Percentiles rank a stretch among this genome's conserved stretches.
These are phyloP conservation scores for Pheosia tremula DNA, from an alignment of 2,888 invertebrate genomes.

Conservation along the genomic window DNA sequence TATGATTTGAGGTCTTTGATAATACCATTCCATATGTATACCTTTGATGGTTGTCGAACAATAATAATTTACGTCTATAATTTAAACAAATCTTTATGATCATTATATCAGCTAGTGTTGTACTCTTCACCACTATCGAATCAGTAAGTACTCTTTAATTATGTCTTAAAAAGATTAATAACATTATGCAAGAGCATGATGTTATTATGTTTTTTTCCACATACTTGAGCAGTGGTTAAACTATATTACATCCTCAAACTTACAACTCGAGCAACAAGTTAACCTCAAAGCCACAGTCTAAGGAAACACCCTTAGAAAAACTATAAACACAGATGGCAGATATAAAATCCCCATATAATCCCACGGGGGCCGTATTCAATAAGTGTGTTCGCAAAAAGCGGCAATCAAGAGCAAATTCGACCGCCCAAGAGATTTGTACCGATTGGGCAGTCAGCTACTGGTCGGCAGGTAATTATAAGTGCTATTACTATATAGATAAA, in stretches of 20 bases:
- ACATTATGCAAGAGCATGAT: no score
- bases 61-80: no score
- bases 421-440: slow-evolving; percentile 50
- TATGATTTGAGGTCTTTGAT: no score
- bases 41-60: no score
- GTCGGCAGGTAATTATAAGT: slow-evolving; percentile 12
- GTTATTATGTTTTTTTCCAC: no score
- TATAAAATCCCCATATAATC: slow-evolving; percentile 35
- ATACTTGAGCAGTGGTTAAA: no score
- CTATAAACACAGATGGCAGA: slow-evolving; percentile 19
- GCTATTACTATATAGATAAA: slow-evolving; percentile 10
- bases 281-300: slow-evolving; percentile 6
- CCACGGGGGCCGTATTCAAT: slow-evolving; percentile 47
- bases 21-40: no score
- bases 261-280: slow-evolving; percentile 17
- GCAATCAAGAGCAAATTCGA: slow-evolving; percentile 44
- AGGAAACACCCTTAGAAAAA: slow-evolving; percentile 14
- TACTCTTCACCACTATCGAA: no score
- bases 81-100: no score
- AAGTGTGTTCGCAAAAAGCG: slow-evolving; percentile 49
- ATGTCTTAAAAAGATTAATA: no score
- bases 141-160: no score
- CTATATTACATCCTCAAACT: background rate
- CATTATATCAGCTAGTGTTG: no score
- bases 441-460: slow-evolving; percentile 9